These are phyloP conservation scores for Promerops cafer DNA, from an alignment of 2,113 vertebrate species.

Conservation along the genomic window DNA sequence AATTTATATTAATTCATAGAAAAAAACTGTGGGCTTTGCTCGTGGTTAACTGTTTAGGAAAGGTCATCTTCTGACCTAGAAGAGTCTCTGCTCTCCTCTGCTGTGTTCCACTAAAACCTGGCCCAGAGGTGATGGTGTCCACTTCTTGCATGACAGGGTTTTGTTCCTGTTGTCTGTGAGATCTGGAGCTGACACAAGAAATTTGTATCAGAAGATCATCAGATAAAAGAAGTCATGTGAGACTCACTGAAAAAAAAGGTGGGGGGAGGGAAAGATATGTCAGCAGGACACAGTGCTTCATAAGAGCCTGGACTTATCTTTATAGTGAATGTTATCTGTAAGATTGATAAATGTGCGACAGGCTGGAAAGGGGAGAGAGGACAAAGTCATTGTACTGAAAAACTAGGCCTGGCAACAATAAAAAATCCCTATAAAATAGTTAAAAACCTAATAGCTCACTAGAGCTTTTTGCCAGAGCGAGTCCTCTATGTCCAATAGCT, in stretches of 20 bases:
- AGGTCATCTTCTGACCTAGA: not conserved
- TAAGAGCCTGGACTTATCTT: not conserved
- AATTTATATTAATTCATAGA: not conserved
- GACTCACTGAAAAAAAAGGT: not conserved
- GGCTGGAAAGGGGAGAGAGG: slow-evolving; percentile 26
- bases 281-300: not conserved
- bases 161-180: not conserved
- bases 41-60: not conserved
- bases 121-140: not conserved
- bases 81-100: not conserved
- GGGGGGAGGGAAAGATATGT: not conserved
- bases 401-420: slow-evolving; percentile 37
- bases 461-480: slow-evolving; percentile 43
- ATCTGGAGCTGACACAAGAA: slow-evolving; percentile 13
- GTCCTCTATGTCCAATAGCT: slow-evolving; percentile 34
- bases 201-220: slow-evolving; percentile 31
- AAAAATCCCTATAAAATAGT: slow-evolving; percentile 51
- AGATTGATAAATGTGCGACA: slow-evolving; percentile 23
- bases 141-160: not conserved
- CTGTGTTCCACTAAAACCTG: not conserved
- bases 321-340: not conserved
- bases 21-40: not conserved
- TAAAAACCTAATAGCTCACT: slow-evolving; percentile 62
- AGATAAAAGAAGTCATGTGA: slow-evolving; percentile 23
- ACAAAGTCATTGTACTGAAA: slow-evolving; percentile 54